These are phyloP conservation scores for Styela plicata DNA, from an alignment of 23 tunicate species.

Conservation along the genomic window DNA sequence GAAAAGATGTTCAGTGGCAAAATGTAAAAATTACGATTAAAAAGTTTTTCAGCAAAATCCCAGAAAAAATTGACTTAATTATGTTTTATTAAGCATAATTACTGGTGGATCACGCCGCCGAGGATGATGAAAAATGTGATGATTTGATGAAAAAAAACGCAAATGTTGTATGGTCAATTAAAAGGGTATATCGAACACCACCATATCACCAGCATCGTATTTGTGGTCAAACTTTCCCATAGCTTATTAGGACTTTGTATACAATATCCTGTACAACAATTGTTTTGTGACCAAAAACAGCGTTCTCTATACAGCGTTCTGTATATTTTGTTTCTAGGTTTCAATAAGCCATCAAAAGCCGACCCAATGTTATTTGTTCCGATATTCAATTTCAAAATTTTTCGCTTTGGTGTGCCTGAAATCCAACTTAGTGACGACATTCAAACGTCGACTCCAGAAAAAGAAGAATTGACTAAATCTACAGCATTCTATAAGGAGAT, in stretches of 20 bases:
- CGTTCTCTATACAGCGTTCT: no score
- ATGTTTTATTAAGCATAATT: no score
- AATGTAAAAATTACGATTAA: no score
- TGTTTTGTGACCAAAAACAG: no score
- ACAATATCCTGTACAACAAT: no score
- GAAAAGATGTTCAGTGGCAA: no score
- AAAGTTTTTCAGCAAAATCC: no score
- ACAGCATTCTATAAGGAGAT: background rate
- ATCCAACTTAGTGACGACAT: background rate
- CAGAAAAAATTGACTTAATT: no score
- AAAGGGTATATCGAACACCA: background rate
- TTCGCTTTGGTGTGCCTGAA: background rate
- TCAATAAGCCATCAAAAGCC: background rate
- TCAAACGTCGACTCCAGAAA: background rate
- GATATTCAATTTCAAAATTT: background rate
- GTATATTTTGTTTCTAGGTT: background rate
- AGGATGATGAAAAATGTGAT: no score
- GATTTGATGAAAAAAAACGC: background rate
- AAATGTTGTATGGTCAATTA: background rate
- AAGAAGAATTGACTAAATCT: background rate
- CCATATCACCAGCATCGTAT: no score
- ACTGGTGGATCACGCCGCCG: no score
- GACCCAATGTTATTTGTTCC: background rate
- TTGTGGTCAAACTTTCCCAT: background rate
- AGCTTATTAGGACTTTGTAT: background rate